A percentile compares a stretch with the other conserved stretches of the same genome.
These are phyloP conservation scores for Percopsis transmontana DNA, from an alignment of 2,113 vertebrate species.

Conservation along the genomic window DNA sequence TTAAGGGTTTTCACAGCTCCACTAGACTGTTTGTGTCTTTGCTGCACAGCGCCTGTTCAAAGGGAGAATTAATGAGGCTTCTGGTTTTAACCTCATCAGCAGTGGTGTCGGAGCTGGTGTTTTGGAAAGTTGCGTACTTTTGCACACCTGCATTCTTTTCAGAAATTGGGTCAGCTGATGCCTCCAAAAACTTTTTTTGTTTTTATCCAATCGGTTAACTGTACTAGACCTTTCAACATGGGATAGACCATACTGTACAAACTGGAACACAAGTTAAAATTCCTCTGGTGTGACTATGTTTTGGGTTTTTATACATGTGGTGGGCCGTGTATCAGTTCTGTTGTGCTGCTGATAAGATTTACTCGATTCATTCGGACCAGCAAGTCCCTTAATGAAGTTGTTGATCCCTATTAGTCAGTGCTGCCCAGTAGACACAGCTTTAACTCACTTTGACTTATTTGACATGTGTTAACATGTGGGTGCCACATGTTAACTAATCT, in stretches of 20 bases:
- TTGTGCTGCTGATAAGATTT: not conserved
- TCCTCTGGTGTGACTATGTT: not conserved
- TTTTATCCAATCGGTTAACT: not conserved
- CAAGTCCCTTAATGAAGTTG: not conserved
- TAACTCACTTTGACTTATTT: no score
- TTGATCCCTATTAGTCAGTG: no score
- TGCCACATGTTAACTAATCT: no score
- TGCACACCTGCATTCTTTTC: slow-evolving; percentile 7
- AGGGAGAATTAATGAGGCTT: not conserved
- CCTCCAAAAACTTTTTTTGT: not conserved
- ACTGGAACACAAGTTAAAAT: slow-evolving; percentile 2
- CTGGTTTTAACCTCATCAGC: slow-evolving; percentile 1
- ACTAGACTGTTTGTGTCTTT: not conserved
- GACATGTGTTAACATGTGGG: no score
- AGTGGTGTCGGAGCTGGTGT: not conserved
- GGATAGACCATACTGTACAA: not conserved
- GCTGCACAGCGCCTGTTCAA: not conserved
- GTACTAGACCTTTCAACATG: not conserved
- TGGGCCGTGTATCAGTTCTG: not conserved
- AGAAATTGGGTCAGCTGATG: slow-evolving; percentile 22
- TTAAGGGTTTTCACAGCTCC: not conserved
- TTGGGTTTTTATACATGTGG: not conserved
- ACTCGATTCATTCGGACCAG: not conserved
- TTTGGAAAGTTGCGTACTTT: slow-evolving; percentile 3
- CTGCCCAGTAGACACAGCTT: no score